Base-by-base conservation (phyloP, 2,888 invertebrate genomes). In the Allygus modestus region DNA sequence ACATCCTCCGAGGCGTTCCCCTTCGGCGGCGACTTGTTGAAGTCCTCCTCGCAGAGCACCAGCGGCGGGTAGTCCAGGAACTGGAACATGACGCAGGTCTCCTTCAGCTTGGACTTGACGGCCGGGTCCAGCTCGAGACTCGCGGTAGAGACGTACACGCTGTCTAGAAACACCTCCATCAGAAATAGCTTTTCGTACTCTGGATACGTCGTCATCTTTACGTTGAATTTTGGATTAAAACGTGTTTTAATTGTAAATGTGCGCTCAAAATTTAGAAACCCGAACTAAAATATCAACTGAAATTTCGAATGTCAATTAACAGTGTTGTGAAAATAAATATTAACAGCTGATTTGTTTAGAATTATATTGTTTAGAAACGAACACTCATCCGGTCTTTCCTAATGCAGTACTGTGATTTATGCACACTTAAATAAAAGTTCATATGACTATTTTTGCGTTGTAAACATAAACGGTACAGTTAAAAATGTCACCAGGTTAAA, bases 111-210 rank as follows among this genome's bases (percentile, higher is more conserved):
- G 43, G 54, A 28, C 58, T 86, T 85, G 43, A 85, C 69, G 26
- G 75, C 75, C 65, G 28, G 81, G 58, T 73, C 83, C 81, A 65
- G 65, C 65, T 83, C 82, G n/a, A 83, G 43, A 23, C 61, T 85
- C 51, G 77, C 77, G 23, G 58, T 84, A 31, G 81, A 82, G 11
- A 86, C 81, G 37, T 86, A 81, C 15, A 87, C 85, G 41, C 82
- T 84, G 65, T 87, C 86, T 1, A 87, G 86, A 33, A 85, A 83
- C 15, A 87, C 84, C 61, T 87, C 87, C 17, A 87, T 58, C n/a
- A 87, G 82, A 82, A 87, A 87, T 28, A 87, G 79, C 73, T 86
- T 86, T 46, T 86, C 87, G 31, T 58, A 75, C 2, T 83, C 83
- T 28, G 77, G 51, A 37, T 1, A 28, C 2, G 77, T n/a, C n/a